Conservation (phyloP, 2,888 invertebrate species). For the Tetranychus piercei region DNA sequence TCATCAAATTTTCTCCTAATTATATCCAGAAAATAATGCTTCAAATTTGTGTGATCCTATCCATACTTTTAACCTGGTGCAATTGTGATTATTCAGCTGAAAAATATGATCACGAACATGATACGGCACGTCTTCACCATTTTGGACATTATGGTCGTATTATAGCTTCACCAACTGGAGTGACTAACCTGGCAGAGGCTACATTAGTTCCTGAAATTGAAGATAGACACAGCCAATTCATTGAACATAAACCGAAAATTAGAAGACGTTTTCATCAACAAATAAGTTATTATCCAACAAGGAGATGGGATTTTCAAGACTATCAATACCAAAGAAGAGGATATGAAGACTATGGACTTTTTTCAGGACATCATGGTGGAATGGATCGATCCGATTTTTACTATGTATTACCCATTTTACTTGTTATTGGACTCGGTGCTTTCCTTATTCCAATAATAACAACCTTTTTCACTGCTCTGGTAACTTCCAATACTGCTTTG, state of each 20-base stretch:
- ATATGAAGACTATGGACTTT: neutral
- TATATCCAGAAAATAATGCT: neutral
- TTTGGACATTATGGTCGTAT: neutral
- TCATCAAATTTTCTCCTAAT: neutral
- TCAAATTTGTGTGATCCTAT: neutral
- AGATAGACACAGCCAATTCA: too few species aligned
- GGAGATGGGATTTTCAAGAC: neutral
- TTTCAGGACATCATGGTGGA: neutral
- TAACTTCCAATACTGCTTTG: constrained; percentile 12
- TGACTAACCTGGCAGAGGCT: neutral
- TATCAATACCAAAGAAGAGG: neutral
- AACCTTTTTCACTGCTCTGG: constrained; percentile 19
- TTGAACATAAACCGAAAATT: neutral
- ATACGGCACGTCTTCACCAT: neutral
- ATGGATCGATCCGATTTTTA: constrained; percentile 13
- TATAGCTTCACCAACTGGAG: neutral
- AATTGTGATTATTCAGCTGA: neutral
- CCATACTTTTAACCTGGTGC: neutral
- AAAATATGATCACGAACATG: neutral
- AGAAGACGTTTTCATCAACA: neutral
- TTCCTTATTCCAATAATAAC: constrained; percentile 19
- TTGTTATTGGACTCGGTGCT: constrained; percentile 19
- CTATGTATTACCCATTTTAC: constrained; percentile 18
- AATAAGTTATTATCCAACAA: neutral
- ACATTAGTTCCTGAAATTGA: too few species aligned